A percentile compares a stretch with the other conserved stretches of the same genome.
phyloP scores from a whole-genome alignment of 2,888 invertebrate genomes.

The Lasius fuliginosus region DNA sequence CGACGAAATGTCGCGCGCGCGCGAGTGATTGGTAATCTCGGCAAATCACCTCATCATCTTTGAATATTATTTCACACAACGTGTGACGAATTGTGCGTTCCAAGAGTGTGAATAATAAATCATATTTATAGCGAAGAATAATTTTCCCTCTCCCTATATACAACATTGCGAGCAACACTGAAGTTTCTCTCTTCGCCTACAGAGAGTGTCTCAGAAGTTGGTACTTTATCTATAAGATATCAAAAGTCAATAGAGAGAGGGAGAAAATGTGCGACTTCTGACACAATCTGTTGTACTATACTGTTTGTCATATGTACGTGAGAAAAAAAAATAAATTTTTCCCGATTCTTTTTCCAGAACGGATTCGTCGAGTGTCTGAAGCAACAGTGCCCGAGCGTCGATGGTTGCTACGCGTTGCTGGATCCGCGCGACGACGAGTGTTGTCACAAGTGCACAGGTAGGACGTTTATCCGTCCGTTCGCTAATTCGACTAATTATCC shows the following conservation, averaged over 20 bases:
- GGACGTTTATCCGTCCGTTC: conserved; percentile 33
- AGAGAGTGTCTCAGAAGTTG: neutral
- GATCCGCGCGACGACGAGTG: conserved; percentile 92
- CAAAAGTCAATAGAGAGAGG: neutral
- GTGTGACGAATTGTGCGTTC: neutral
- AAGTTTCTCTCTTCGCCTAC: neutral
- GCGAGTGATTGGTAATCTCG: conserved; percentile 15
- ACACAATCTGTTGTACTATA: neutral
- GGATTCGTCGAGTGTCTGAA: conserved; percentile 94
- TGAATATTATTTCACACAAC: neutral
- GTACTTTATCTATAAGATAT: neutral
- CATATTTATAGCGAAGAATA: neutral
- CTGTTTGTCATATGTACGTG: neutral
- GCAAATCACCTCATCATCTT: conserved; percentile 20
- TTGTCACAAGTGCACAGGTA: conserved; percentile 94
- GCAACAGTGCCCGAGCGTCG: conserved; percentile 92
- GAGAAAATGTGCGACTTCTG: neutral
- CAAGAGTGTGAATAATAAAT: conserved; percentile 9
- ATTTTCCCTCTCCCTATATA: neutral
- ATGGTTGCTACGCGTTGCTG: conserved; percentile 93
- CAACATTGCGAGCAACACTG: neutral
- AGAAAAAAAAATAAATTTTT: conserved; percentile 1
- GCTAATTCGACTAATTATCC: conserved; percentile 52
- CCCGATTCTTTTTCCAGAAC: conserved; percentile 88
- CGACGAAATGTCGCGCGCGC: neutral